Evolutionary conservation across 2,113 vertebrate species (phyloP), one percentile per base, ranked within the genome.

Genomic region (Perca schrenkii): DNA sequence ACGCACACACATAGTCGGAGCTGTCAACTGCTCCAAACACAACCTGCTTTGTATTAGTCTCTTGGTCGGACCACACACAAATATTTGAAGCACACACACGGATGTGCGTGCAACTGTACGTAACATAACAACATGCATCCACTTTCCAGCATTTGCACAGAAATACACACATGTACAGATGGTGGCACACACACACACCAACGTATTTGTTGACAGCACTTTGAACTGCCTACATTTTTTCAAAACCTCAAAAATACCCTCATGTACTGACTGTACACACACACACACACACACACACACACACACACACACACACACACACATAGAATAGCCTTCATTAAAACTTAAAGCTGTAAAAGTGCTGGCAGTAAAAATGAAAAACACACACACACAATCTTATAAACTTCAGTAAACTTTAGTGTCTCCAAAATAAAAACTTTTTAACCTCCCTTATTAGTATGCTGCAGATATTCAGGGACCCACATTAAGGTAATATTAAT

Each of bases 401-500:
- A 81, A 86, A 84, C 63, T 82, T 77, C 43, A 79, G 19, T 67
- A 68, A 89, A 77, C 65, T 70, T 54, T 67, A 74, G 69, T 80
- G 47, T 61, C 67, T 74, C 70, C 62, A 85, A 90, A 80, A 82
- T 53, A 57, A 62, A 80, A 73, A 73, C 34, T 75, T 83, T 77
- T 71, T 25, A 86, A 65, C 66, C 63, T 71, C 70, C 65, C 82
- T 93, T 76, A 92, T 92, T 92, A 92, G 82, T 67, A 92, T 89
- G 88, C 79, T 58, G 92, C 85, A 86, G 85, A 91, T 92, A 92
- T 77, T 83, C 89, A 84, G 84, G 80, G 74, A 85, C 43, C 88
- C 88, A 90, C 89, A 93, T 91, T 90, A 94, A 93, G 91, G 89
- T 92, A 83, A 87, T 88, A 94, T 94, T 93, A 93, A 94, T 94